phyloP scores from a whole-genome alignment of 2,113 vertebrate species.

The Clinocottus analis region DNA sequence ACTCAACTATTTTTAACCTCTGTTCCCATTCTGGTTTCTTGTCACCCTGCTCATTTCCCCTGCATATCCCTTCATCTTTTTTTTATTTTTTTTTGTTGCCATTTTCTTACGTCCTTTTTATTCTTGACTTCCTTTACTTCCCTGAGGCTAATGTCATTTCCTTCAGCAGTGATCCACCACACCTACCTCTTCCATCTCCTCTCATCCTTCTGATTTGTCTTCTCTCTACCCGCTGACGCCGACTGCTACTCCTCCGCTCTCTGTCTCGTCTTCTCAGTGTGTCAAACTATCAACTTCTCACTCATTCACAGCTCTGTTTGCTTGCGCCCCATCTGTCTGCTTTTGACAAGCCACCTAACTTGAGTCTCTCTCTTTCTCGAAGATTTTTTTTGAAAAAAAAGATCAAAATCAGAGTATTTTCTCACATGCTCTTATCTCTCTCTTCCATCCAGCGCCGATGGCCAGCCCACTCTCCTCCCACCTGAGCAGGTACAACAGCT shows the following conservation, averaged over 20 bases:
- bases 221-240: constrained; percentile 22
- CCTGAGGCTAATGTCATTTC: constrained; percentile 58
- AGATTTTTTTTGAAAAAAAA: constrained; percentile 1
- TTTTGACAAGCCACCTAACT: constrained; percentile 33
- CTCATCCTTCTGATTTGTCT: constrained; percentile 34
- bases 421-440: constrained; percentile 11
- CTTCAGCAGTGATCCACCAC: constrained; percentile 36
- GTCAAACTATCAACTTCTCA: constrained; percentile 53
- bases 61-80: neutral
- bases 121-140: constrained; percentile 34
- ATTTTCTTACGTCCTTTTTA: constrained; percentile 27
- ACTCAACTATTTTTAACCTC: constrained; percentile 24
- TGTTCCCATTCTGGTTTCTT: constrained; percentile 9
- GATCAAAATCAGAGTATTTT: neutral
- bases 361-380: neutral
- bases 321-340: neutral
- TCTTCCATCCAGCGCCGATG: constrained; percentile 84
- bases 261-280: constrained; percentile 26
- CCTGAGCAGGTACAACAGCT: constrained; percentile 92
- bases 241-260: constrained; percentile 32
- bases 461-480: constrained; percentile 91
- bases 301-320: constrained; percentile 39
- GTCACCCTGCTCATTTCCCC: constrained; percentile 8
- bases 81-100: neutral
- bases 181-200: constrained; percentile 20